phyloP scores from a whole-genome alignment of 2,888 invertebrate species.

The Thysanoteuthis rhombus region DNA sequence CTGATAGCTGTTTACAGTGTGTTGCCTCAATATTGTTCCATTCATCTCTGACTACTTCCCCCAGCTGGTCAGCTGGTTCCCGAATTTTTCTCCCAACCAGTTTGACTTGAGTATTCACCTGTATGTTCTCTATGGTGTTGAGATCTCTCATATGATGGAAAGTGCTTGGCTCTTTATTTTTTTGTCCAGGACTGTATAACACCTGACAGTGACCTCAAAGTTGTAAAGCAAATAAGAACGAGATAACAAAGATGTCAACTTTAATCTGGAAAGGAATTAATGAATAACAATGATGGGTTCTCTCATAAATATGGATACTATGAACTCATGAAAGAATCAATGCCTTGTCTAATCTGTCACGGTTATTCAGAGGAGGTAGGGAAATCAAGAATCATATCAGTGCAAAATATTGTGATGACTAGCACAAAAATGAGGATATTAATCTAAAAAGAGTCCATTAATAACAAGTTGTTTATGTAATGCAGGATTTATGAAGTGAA shows the following conservation, averaged over 20 bases:
- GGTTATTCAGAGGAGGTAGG: not conserved
- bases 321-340: not conserved
- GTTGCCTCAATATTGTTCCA: too few relatives aligned
- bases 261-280: not conserved
- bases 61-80: too few relatives aligned
- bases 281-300: not conserved
- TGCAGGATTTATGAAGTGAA: not conserved
- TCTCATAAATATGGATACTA: not conserved
- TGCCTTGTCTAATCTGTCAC: not conserved
- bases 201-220: not conserved
- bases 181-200: too few relatives aligned
- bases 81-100: too few relatives aligned
- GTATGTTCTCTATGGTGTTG: too few relatives aligned
- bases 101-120: too few relatives aligned
- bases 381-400: not conserved
- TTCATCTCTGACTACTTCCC: too few relatives aligned
- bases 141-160: too few relatives aligned
- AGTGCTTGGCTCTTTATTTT: too few relatives aligned
- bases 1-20: too few relatives aligned
- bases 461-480: not conserved
- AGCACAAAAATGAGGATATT: not conserved
- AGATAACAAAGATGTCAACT: not conserved
- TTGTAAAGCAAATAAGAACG: not conserved
- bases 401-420: not conserved
- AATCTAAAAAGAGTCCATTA: not conserved